These are phyloP conservation scores for Anguilla japonica DNA, from an alignment of 2,113 vertebrate species.

Conservation along the genomic window DNA sequence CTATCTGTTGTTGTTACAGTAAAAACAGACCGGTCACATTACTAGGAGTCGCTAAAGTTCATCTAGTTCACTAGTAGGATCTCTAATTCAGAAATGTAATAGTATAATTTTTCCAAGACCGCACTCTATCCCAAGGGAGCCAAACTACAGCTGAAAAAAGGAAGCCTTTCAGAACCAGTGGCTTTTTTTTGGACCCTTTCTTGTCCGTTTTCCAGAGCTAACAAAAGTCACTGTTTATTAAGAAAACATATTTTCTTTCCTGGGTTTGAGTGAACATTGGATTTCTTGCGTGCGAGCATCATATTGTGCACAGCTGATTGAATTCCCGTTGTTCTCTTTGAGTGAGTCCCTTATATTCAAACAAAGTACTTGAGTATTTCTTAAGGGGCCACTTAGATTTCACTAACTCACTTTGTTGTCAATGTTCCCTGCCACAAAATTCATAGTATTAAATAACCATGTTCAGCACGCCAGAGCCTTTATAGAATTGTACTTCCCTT, in stretches of 20 bases:
- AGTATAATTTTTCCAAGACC: conserved; percentile 13
- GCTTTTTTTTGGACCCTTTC: conserved; percentile 10
- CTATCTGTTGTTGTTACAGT: not conserved
- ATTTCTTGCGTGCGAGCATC: conserved; percentile 24
- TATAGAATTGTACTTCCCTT: not conserved
- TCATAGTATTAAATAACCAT: not conserved
- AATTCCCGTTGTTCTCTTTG: not conserved
- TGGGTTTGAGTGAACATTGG: conserved; percentile 19
- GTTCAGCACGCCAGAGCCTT: not conserved
- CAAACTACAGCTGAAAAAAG: conserved; percentile 24
- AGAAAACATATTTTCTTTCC: not conserved
- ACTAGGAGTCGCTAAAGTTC: not conserved
- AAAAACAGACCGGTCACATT: not conserved
- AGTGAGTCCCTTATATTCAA: not conserved
- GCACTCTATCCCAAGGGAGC: not conserved
- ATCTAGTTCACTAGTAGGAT: not conserved
- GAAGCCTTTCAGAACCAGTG: conserved; percentile 4
- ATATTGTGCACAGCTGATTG: conserved; percentile 8
- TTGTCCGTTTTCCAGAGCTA: conserved; percentile 9
- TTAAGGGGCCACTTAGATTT: not conserved
- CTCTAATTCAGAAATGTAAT: not conserved
- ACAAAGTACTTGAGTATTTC: not conserved
- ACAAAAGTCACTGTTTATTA: conserved; percentile 5
- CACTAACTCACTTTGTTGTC: not conserved
- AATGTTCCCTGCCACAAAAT: not conserved